These are phyloP conservation scores for Cynocephalus volans DNA, from an alignment of 2,113 vertebrate genomes.

Conservation along the genomic window DNA sequence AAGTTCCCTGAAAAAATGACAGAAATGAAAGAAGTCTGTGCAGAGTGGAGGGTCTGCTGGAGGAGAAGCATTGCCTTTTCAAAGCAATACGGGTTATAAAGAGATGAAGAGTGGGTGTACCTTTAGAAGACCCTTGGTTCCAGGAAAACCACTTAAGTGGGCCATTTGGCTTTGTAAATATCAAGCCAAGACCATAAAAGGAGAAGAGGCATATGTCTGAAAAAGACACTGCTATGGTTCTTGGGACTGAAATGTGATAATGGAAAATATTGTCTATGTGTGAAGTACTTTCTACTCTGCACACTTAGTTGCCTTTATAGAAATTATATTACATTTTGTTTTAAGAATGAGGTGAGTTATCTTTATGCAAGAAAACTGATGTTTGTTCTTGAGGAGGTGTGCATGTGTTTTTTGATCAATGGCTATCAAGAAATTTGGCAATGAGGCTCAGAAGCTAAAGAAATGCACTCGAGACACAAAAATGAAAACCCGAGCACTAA, in stretches of 20 bases:
- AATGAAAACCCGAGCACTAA: not conserved
- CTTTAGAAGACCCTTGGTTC: not conserved
- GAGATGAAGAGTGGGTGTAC: not conserved
- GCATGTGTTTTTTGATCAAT: not conserved
- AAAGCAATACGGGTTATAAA: not conserved
- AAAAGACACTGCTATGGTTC: not conserved
- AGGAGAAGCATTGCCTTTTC: not conserved
- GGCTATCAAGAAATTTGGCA: not conserved
- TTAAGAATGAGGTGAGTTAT: not conserved
- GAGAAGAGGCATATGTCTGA: not conserved
- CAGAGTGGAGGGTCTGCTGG: too few species aligned
- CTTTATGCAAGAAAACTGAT: not conserved
- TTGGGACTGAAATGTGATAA: not conserved
- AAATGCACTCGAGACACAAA: not conserved
- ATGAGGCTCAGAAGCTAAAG: not conserved
- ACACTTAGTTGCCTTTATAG: not conserved
- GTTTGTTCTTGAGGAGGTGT: not conserved
- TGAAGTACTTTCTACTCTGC: not conserved
- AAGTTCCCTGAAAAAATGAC: not conserved
- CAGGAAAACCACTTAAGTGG: not conserved
- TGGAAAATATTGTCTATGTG: not conserved
- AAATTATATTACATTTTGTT: slow-evolving; percentile 20
- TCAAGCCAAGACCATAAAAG: not conserved
- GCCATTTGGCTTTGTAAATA: not conserved
- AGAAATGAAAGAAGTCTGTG: not conserved